A percentile compares a stretch with the other conserved stretches of the same genome.
phyloP scores from a whole-genome alignment of 2,888 invertebrate genomes.

The Xylota sylvarum region DNA sequence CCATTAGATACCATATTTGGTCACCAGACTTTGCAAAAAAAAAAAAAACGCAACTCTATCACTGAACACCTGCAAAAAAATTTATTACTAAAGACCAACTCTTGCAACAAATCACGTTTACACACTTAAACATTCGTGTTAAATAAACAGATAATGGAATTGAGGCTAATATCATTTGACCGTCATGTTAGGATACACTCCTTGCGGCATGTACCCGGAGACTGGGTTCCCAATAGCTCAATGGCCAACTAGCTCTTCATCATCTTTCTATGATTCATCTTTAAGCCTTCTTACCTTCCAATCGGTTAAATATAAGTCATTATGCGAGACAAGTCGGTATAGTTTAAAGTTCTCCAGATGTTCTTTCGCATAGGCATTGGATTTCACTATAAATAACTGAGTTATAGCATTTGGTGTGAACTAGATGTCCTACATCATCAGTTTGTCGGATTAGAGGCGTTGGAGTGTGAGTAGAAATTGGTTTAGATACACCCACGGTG shows the following conservation, averaged over 20 bases:
- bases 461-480: neutral
- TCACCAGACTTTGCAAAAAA: slow-evolving; percentile 45
- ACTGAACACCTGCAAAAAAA: slow-evolving; percentile 67
- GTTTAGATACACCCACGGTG: neutral
- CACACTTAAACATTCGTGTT: slow-evolving; percentile 51
- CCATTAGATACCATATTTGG: slow-evolving; percentile 68
- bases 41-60: slow-evolving; percentile 19
- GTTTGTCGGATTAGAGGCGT: slow-evolving; percentile 1
- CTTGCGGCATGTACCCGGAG: slow-evolving; percentile 27
- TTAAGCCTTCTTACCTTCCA: slow-evolving; percentile 21
- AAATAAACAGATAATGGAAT: slow-evolving; percentile 64
- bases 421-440: slow-evolving; percentile 19
- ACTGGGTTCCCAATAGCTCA: neutral
- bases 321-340: neutral
- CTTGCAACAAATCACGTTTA: slow-evolving; percentile 64
- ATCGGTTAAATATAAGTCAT: slow-evolving; percentile 12
- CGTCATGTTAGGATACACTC: slow-evolving; percentile 45
- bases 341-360: slow-evolving; percentile 18
- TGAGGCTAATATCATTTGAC: slow-evolving; percentile 65
- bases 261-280: slow-evolving; percentile 18
- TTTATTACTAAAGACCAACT: slow-evolving; percentile 34
- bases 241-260: slow-evolving; percentile 10
- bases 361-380: slow-evolving; percentile 1
- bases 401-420: slow-evolving; percentile 7
- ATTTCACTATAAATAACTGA: slow-evolving; percentile 4